These are phyloP conservation scores for Hirtodrosophila alboralis DNA, from an alignment of 2,888 invertebrate species.

Conservation along the genomic window DNA sequence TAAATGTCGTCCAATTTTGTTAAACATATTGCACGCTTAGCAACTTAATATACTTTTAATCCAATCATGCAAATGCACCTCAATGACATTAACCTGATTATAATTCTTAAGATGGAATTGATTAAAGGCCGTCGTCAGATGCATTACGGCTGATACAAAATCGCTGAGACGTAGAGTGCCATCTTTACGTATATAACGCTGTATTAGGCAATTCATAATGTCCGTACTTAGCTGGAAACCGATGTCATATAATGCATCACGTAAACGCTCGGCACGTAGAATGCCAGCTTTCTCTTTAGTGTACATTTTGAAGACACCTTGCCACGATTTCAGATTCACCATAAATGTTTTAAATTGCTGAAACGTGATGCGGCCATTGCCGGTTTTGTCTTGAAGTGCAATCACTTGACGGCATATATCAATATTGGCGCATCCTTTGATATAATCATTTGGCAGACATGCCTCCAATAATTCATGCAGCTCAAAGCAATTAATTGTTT, in stretches of 20 bases:
- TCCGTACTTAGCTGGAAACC: slow-evolving; percentile 94
- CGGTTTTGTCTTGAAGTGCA: slow-evolving; percentile 92
- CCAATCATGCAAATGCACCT: slow-evolving; percentile 90
- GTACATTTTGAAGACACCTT: slow-evolving; percentile 94
- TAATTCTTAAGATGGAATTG: slow-evolving; percentile 90
- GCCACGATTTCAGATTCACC: slow-evolving; percentile 96
- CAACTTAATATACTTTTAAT: slow-evolving; percentile 83
- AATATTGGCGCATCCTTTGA: slow-evolving; percentile 96
- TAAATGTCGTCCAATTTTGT: no score
- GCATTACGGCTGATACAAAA: slow-evolving; percentile 94
- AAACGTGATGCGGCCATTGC: slow-evolving; percentile 92
- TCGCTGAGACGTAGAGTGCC: slow-evolving; percentile 96
- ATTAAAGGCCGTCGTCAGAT: slow-evolving; percentile 95
- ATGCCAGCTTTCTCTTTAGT: slow-evolving; percentile 96
- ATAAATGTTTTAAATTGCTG: slow-evolving; percentile 95
- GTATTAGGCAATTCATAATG: slow-evolving; percentile 91
- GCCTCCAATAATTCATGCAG: slow-evolving; percentile 95
- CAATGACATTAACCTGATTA: slow-evolving; percentile 91
- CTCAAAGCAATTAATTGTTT: slow-evolving; percentile 94
- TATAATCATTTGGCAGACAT: slow-evolving; percentile 96
- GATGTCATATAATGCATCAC: slow-evolving; percentile 93
- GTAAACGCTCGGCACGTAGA: slow-evolving; percentile 92
- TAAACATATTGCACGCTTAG: slow-evolving; percentile 41
- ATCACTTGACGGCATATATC: slow-evolving; percentile 96
- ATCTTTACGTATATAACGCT: slow-evolving; percentile 96